Evolutionary conservation across 2,888 invertebrate genomes (phyloP).

Genomic region (Cephus spinipes): DNA sequence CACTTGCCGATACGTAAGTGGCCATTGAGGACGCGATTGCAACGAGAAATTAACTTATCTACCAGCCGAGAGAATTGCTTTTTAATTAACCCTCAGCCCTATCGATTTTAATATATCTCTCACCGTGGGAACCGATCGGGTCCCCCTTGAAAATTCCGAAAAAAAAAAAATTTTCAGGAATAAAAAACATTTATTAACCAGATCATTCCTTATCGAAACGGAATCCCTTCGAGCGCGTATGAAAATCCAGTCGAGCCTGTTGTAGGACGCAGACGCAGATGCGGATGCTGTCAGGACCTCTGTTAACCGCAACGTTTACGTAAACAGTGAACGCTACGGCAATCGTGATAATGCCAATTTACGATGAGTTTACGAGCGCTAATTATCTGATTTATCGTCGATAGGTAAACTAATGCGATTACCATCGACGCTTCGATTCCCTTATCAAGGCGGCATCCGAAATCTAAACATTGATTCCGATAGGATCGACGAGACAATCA

Average conservation of each 20-base stretch:
- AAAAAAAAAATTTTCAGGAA: neutral
- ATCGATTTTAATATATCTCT: constrained; percentile 5
- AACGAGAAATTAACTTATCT: constrained; percentile 49
- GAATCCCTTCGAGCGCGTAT: neutral
- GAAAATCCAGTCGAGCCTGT: neutral
- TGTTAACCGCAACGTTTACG: constrained; percentile 27
- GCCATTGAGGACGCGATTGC: neutral
- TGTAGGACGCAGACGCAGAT: neutral
- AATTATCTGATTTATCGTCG: constrained; percentile 58
- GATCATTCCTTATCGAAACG: neutral
- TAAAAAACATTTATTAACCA: neutral
- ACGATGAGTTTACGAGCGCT: constrained; percentile 54
- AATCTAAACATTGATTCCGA: constrained; percentile 6
- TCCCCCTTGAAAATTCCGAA: neutral
- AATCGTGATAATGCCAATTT: constrained; percentile 55
- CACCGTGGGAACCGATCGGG: constrained; percentile 31
- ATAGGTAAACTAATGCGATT: constrained; percentile 46
- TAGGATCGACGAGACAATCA: neutral
- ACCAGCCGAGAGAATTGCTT: constrained; percentile 54
- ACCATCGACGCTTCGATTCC: constrained; percentile 32
- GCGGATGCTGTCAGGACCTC: neutral
- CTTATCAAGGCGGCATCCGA: constrained; percentile 21
- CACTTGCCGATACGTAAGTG: neutral
- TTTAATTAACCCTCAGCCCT: constrained; percentile 43
- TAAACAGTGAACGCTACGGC: constrained; percentile 38